Evolutionary conservation across 2,797 vertebrate genomes (phyloP).

Genomic region (Cynodonichthys magdalenae): DNA sequence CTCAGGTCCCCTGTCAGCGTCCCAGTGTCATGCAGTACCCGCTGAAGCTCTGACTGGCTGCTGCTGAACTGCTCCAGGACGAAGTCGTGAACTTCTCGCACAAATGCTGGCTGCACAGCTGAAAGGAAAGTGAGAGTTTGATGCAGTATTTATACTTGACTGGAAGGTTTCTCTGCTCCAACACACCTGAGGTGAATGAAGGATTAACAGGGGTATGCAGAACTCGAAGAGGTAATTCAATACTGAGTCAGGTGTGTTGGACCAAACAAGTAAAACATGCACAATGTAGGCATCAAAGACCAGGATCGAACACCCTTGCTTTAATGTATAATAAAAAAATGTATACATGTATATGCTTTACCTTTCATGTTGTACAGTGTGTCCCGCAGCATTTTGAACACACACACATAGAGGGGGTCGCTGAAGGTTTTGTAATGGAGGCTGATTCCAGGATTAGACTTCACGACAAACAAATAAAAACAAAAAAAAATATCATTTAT

Average conservation of each 20-base stretch:
- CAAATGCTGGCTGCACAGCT: slow-evolving; percentile 89
- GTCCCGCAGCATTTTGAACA: slow-evolving; percentile 98
- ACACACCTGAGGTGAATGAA: too few relatives aligned
- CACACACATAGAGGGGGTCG: slow-evolving; percentile 91
- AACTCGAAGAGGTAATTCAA: too few relatives aligned
- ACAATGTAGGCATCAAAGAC: too few relatives aligned
- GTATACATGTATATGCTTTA: slow-evolving; percentile 50
- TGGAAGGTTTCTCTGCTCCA: too few relatives aligned
- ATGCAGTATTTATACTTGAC: not conserved
- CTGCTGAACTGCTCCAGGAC: slow-evolving; percentile 95
- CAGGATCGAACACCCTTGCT: too few relatives aligned
- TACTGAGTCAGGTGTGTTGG: too few relatives aligned
- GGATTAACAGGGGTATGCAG: too few relatives aligned
- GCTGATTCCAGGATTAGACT: slow-evolving; percentile 84
- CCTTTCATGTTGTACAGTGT: slow-evolving; percentile 94
- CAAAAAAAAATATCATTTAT: slow-evolving; percentile 15
- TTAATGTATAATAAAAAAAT: slow-evolving; percentile 13
- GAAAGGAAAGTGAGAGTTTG: not conserved
- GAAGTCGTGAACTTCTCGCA: slow-evolving; percentile 95
- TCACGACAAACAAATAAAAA: slow-evolving; percentile 34
- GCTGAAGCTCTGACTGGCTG: slow-evolving; percentile 93
- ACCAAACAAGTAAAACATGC: too few relatives aligned
- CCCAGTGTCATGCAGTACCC: slow-evolving; percentile 89
- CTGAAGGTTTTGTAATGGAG: slow-evolving; percentile 92
- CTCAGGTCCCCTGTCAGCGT: slow-evolving; percentile 87